Evolutionary conservation across 92 coral and sea anemone species (phyloP).

Genomic region (Phenganax stokvisi): DNA sequence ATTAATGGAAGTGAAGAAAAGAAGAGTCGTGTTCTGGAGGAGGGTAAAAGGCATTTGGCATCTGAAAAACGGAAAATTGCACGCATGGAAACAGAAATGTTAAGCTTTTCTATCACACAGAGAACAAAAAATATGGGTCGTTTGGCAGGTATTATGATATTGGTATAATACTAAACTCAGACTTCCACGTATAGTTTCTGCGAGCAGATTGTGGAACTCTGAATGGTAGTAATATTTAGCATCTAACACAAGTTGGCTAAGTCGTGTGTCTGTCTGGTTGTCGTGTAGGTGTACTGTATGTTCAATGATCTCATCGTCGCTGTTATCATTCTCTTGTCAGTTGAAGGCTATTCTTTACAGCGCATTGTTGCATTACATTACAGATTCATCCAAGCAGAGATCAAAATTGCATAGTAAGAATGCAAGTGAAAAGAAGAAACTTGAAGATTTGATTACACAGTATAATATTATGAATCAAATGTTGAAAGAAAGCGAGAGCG

Average conservation of each 20-base stretch:
- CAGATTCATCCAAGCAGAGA: conserved; percentile 36
- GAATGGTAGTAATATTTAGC: too few species aligned
- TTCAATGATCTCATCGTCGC: background rate
- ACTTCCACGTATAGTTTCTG: too few species aligned
- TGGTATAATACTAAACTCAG: too few species aligned
- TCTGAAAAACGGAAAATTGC: background rate
- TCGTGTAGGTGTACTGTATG: background rate
- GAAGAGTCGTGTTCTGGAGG: conserved; percentile 5
- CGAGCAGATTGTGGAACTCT: too few species aligned
- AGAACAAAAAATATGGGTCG: conserved; percentile 15
- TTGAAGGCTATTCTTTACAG: too few species aligned
- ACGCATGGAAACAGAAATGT: conserved; percentile 20
- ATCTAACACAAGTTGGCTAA: too few species aligned
- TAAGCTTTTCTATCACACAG: conserved; percentile 18
- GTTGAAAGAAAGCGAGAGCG: conserved; percentile 10
- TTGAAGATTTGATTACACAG: conserved; percentile 24
- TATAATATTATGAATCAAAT: conserved; percentile 13
- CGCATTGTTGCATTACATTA: background rate
- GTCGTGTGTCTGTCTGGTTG: too few species aligned
- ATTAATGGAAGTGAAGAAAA: conserved; percentile 14
- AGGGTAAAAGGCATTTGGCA: conserved; percentile 8
- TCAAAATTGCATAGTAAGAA: conserved; percentile 34
- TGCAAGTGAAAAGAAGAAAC: conserved; percentile 22
- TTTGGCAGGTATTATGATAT: conserved; percentile 3
- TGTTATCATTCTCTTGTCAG: too few species aligned